Base-by-base conservation (phyloP, 2,113 vertebrate genomes). In the Aepyceros melampus region DNA sequence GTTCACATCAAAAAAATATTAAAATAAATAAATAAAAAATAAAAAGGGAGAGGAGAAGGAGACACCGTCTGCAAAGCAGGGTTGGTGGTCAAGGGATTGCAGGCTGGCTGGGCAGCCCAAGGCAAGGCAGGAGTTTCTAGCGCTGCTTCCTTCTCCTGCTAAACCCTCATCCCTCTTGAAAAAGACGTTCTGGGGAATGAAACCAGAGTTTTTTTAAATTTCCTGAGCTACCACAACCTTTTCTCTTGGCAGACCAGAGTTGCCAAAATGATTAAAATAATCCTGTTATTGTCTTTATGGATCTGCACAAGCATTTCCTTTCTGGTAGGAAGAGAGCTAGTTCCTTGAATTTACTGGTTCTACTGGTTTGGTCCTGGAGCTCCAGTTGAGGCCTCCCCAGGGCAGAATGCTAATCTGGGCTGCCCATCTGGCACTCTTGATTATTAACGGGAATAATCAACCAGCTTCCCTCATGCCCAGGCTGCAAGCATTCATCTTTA, bases 231-330 rank as follows among this genome's bases (percentile, higher is more conserved):
- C 1, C n/a, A n/a, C 21, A 43, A 8, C 55, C 76, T 74, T 95
- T 76, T 64, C 55, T 92, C 79, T 92, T 40, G 81, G 49, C 40
- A 85, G 40, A 94, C 53, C 91, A 40, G 10, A 27, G 7, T 40
- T 94, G 94, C 47, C 88, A 86, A 91, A 82, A 95, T 40, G 13
- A 89, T 67, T 58, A 21, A 89, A 92, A 71, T 96, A 97, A 97
- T 97, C 96, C 82, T 92, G 31, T 96, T 67, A 92, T 49, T 12
- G 3, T 91, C 23, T 51, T 81, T 7, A 1, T 0, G 5, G 55
- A 43, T 76, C 31, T 16, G 21, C n/a, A 56, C 0, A 53, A 64
- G 3, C 53, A 53, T 98, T 96, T 96, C 88, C 84, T 96, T 96
- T 90, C 90, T 83, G 85, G 51, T 33, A 10, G 31, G 43, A 47